Conservation (phyloP, 2,888 invertebrate species). For the Clepsis dumicolana region DNA sequence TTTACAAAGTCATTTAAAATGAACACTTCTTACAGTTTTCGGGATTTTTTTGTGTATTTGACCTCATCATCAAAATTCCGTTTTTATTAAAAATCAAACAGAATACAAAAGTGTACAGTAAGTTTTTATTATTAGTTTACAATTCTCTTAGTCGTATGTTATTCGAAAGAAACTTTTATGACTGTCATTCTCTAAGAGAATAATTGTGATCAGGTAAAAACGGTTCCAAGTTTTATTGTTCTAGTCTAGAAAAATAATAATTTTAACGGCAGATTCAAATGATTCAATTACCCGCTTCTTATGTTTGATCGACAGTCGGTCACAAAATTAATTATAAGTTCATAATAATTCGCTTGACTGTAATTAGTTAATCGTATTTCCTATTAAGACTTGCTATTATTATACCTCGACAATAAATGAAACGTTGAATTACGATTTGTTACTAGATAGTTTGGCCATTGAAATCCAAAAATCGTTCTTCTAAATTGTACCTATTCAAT, state of each 20-base stretch:
- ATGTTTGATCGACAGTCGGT: slow-evolving; percentile 69
- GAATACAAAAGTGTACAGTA: no score
- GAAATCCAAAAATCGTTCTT: background rate
- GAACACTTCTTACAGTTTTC: no score
- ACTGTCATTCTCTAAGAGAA: background rate
- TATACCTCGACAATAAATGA: no score
- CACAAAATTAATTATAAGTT: slow-evolving; percentile 68
- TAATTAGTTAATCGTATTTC: background rate
- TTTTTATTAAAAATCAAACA: no score
- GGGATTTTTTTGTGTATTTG: no score
- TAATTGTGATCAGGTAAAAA: background rate
- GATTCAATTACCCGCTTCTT: slow-evolving; percentile 68
- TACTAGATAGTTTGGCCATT: background rate
- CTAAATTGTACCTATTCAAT: background rate
- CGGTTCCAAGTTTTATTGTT: background rate
- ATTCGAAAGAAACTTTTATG: background rate
- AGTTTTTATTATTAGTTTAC: no score
- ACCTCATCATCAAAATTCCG: no score
- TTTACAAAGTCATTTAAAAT: no score
- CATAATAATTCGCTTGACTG: slow-evolving; percentile 22
- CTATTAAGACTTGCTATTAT: no score
- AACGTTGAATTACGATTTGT: background rate
- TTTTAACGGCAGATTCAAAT: slow-evolving; percentile 43
- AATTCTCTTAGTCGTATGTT: no score
- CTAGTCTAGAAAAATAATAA: background rate